These are phyloP conservation scores for Troglohyphantes excavatus DNA, from an alignment of 2,888 invertebrate species.

Conservation along the genomic window DNA sequence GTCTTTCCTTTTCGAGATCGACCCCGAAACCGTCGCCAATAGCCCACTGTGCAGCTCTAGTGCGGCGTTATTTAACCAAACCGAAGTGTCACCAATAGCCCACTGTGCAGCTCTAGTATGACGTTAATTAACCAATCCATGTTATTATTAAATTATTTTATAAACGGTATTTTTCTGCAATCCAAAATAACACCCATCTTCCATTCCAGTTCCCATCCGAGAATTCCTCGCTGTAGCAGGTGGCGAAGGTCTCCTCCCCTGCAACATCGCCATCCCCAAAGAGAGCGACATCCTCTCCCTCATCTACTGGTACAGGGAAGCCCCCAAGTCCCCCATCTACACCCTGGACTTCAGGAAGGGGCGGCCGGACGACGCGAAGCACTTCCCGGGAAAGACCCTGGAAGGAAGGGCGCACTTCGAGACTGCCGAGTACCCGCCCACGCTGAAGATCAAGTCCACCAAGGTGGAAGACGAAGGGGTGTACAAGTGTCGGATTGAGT, in stretches of 20 bases:
- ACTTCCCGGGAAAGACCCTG: conserved; percentile 64
- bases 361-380: conserved; percentile 67
- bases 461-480: conserved; percentile 71
- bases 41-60: too few species aligned
- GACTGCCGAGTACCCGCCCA: conserved; percentile 58
- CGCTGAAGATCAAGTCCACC: conserved; percentile 54
- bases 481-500: conserved; percentile 75
- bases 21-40: too few species aligned
- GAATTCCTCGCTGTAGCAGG: conserved; percentile 72
- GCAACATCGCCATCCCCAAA: conserved; percentile 71
- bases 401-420: conserved; percentile 67
- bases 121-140: too few species aligned
- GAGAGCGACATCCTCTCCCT: conserved; percentile 61
- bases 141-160: too few species aligned
- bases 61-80: too few species aligned
- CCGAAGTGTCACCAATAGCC: too few species aligned
- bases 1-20: too few species aligned
- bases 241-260: conserved; percentile 60
- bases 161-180: too few species aligned
- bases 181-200: too few species aligned
- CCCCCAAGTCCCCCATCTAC: conserved; percentile 72
- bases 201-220: conserved; percentile 62
- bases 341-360: conserved; percentile 72
- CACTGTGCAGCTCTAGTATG: too few species aligned
- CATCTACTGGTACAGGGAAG: conserved; percentile 74